Conservation (phyloP, 2,888 invertebrate species). For the Petrophora chlorosata region DNA sequence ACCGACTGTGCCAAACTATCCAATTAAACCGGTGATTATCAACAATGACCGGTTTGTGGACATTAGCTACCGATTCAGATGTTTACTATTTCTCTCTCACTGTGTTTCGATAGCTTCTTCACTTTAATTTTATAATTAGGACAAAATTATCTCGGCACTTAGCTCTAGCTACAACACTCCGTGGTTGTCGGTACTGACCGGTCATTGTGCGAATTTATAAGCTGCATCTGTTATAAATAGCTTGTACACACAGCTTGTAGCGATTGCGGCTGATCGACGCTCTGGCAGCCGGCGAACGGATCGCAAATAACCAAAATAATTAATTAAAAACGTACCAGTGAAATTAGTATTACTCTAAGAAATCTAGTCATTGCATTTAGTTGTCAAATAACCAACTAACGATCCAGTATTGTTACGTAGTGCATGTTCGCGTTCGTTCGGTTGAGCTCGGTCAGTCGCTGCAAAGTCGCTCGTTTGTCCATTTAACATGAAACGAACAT, state of each 20-base stretch:
- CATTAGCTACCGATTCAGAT: neutral
- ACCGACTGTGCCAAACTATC: constrained; percentile 64
- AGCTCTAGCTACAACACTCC: constrained; percentile 7
- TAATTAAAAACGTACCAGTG: no score
- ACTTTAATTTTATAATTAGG: constrained; percentile 19
- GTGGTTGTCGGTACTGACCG: constrained; percentile 19
- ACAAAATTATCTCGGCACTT: constrained; percentile 14
- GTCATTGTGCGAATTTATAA: constrained; percentile 15
- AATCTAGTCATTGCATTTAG: constrained; percentile 16
- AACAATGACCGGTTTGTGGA: constrained; percentile 31
- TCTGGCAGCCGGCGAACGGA: constrained; percentile 6
- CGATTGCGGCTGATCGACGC: constrained; percentile 23
- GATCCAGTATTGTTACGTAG: neutral
- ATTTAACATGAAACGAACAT: constrained; percentile 50
- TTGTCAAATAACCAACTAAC: neutral
- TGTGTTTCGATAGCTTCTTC: constrained; percentile 9
- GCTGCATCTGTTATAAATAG: constrained; percentile 40
- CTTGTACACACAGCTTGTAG: constrained; percentile 46
- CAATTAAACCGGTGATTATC: constrained; percentile 34
- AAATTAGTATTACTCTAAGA: neutral
- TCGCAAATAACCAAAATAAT: no score
- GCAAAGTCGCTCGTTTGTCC: constrained; percentile 49
- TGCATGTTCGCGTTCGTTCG: constrained; percentile 1
- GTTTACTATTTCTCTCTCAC: constrained; percentile 7
- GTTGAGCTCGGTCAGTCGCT: constrained; percentile 26